Evolutionary conservation across 2,797 vertebrate genomes (phyloP).

Genomic region (Harpagifer antarcticus): DNA sequence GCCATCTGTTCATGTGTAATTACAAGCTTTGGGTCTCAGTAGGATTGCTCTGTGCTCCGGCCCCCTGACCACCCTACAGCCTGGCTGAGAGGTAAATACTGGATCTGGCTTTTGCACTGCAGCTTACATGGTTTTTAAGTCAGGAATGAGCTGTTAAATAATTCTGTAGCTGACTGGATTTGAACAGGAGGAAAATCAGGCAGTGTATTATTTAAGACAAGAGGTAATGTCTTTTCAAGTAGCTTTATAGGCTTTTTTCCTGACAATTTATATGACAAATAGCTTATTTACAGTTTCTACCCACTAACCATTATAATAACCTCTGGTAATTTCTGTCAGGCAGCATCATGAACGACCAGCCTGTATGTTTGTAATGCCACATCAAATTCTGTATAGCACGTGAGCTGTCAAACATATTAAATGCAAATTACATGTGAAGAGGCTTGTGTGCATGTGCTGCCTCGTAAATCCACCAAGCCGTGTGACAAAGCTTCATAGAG

Average conservation of each 20-base stretch:
- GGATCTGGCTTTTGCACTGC: constrained; percentile 35
- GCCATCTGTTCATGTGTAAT: constrained; percentile 84
- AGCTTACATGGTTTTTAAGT: constrained; percentile 43
- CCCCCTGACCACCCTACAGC: constrained; percentile 58
- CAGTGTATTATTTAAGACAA: constrained; percentile 16
- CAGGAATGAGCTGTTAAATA: constrained; percentile 40
- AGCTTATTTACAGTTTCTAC: constrained; percentile 14
- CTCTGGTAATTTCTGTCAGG: constrained; percentile 20
- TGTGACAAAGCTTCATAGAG: constrained; percentile 52
- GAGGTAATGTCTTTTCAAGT: constrained; percentile 11
- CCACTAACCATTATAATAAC: constrained; percentile 3
- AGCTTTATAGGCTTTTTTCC: constrained; percentile 12
- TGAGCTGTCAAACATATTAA: constrained; percentile 21
- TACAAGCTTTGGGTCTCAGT: constrained; percentile 71
- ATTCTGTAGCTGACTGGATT: constrained; percentile 30
- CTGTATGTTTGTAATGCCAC: constrained; percentile 41
- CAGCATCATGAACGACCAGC: constrained; percentile 6
- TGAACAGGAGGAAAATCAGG: constrained; percentile 9
- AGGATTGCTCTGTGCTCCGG: constrained; percentile 38
- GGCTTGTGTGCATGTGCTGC: constrained; percentile 26
- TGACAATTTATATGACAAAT: constrained; percentile 26
- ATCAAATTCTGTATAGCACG: constrained; percentile 29
- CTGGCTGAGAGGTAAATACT: constrained; percentile 60
- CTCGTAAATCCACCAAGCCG: constrained; percentile 27
- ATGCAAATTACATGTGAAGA: constrained; percentile 28